A percentile compares a stretch with the other conserved stretches of the same genome.
Conservation (phyloP, 2,888 invertebrate genomes). For the Ischnura elegans region DNA sequence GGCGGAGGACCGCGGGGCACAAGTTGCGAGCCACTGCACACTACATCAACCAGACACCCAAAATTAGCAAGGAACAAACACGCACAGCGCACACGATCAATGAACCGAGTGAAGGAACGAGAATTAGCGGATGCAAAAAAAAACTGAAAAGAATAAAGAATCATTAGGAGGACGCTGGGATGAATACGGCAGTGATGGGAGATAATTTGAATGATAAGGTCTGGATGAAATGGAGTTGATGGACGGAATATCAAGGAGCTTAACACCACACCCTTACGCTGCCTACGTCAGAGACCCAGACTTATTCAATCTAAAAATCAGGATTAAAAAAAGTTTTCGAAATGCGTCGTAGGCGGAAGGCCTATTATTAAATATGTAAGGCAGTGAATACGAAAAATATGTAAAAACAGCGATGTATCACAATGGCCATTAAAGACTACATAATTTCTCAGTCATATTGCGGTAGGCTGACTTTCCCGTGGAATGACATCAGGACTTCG, state of each 20-base stretch:
- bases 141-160: background rate
- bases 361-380: no score
- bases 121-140: background rate
- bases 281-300: background rate
- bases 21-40: no score
- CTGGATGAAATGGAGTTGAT: background rate
- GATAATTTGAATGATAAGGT: background rate
- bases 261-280: background rate
- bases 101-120: background rate
- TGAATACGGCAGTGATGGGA: background rate
- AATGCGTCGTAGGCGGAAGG: no score
- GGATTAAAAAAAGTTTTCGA: background rate
- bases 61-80: no score
- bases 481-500: no score
- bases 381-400: no score
- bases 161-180: background rate
- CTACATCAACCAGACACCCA: no score
- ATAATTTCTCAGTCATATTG: no score
- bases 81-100: background rate
- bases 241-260: slow-evolving; percentile 7
- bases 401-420: no score
- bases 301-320: background rate
- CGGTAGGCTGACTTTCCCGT: no score
- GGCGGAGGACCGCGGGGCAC: no score
- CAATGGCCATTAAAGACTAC: no score